phyloP scores from a whole-genome alignment of 2,888 invertebrate genomes.

The Temnothorax unifasciatus region DNA sequence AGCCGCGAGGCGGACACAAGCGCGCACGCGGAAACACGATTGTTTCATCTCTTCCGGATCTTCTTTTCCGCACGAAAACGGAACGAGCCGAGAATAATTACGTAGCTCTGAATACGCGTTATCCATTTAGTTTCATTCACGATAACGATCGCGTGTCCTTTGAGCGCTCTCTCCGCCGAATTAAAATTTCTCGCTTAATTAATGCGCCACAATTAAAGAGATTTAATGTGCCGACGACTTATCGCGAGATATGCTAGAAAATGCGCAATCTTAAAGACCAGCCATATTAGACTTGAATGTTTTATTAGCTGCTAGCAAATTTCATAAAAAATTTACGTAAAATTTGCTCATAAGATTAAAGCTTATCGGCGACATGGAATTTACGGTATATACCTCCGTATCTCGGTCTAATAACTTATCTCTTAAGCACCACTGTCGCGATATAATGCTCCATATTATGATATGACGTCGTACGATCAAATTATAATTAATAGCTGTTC shows the following conservation, averaged over 20 bases:
- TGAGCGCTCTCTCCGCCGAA: slow-evolving; percentile 55
- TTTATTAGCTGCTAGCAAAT: slow-evolving; percentile 12
- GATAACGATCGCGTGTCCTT: slow-evolving; percentile 33
- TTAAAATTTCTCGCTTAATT: slow-evolving; percentile 55
- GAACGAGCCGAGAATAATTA: slow-evolving; percentile 2
- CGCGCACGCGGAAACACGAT: slow-evolving; percentile 28
- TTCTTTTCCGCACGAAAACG: neutral
- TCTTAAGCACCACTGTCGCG: neutral
- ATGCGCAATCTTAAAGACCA: slow-evolving; percentile 1
- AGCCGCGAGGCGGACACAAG: neutral
- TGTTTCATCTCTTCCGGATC: slow-evolving; percentile 15
- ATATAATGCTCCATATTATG: slow-evolving; percentile 9
- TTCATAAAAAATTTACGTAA: slow-evolving; percentile 30
- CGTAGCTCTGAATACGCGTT: neutral
- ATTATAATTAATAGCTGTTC: slow-evolving; percentile 23
- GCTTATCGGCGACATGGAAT: slow-evolving; percentile 20
- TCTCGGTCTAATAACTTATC: slow-evolving; percentile 9
- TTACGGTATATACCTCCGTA: slow-evolving; percentile 4
- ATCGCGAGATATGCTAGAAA: neutral
- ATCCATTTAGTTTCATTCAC: neutral
- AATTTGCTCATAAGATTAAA: slow-evolving; percentile 31
- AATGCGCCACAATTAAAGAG: slow-evolving; percentile 63
- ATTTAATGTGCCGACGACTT: neutral
- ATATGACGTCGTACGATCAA: slow-evolving; percentile 4
- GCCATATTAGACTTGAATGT: slow-evolving; percentile 18